Base-by-base conservation (phyloP, 2,888 invertebrate species). In the Flexamia atlantica region DNA sequence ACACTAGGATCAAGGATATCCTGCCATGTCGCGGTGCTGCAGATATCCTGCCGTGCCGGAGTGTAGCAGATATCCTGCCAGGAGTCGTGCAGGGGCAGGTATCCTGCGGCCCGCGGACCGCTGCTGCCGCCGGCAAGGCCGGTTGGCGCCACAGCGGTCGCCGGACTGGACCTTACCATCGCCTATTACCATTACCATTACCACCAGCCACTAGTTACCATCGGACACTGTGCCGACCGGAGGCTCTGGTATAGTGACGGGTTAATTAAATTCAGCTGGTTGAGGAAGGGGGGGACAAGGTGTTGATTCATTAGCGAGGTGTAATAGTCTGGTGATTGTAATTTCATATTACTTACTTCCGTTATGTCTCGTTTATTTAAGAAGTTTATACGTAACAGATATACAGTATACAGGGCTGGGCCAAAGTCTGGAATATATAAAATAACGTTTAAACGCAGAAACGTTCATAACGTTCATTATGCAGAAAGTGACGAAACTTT, bases 91-190 rank as follows among this genome's bases (percentile, higher is more conserved):
- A 36, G 36, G n/a, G n/a, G n/a, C n/a, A n/a, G n/a, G n/a, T n/a
- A 53, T 53, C 53, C 53, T 23, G 60, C 60, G 60, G 17, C 14
- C 50, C 23, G 4, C 4, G 25, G 12, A 64, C 64, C 64, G 64
- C 64, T 64, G 64, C 64, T 2, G 64, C 64, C 64, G 28, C 28
- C 14, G 30, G 64, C 64, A 64, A 64, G 64, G 64, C 64, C 64
- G 64, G 64, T 64, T 64, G 12, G 2, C 2, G 46, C 46, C 46
- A 2, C 7, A 46, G 36, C 36, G 36, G 36, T 36, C 5, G 9
- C 36, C 36, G 36, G 36, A 36, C 36, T 36, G 36, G 36, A 36
- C 46, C 7, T 46, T 46, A 46, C 46, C 46, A 46, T 12, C 17
- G 17, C 46, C 46, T 17, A 46, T 12, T 46, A 46, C 46, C 46